Evolutionary conservation across 2,888 invertebrate species (phyloP), one percentile per base, ranked within the genome.

Genomic region (Drosophila gaucha): DNA sequence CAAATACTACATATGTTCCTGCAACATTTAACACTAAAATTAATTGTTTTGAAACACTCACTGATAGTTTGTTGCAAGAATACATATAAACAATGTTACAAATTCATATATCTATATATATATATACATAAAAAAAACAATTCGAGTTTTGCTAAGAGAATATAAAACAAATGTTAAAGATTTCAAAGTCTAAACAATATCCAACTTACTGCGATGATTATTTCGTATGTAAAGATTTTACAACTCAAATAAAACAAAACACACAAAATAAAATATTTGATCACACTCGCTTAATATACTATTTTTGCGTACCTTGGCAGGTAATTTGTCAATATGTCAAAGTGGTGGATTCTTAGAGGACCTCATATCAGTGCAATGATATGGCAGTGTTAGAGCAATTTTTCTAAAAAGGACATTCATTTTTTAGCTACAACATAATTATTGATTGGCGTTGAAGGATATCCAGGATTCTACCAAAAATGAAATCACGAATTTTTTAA

Each of bases 1-100:
- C 14, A 57, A 41, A 12, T 50, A 8, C 22, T 52, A 39, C 30
- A 52, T 16, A n/a, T n/a, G n/a, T n/a, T n/a, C n/a, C n/a, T n/a
- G n/a, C 49, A 43, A 55, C 10, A 22, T 6, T 26, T 26, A 14
- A 50, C 5, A 49, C 12, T 9, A 6, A 39, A 24, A 31, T 39
- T 39, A 39, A 39, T 46, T 63, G 50, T 51, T 39, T 46, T 52
- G 22, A 33, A 33, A 12, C 26, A 36, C 44, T n/a, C n/a, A 49
- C 26, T 41, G 14, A 44, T 35, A 24, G 33, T 39, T 64, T 72
- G 74, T 64, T 74, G 39, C 62, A 63, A 39, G 39, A 26, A 62
- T 18, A 30, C 14, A 49, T 31, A 38, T 70, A 47, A 57, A 65
- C 14, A 63, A 52, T 72, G 69, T 74, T 73, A 74, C 30, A 55